Percentiles rank a stretch among this genome's conserved stretches.
phyloP scores from a whole-genome alignment of 1,140 invertebrate genomes.

The Cecropterus lyciades region DNA sequence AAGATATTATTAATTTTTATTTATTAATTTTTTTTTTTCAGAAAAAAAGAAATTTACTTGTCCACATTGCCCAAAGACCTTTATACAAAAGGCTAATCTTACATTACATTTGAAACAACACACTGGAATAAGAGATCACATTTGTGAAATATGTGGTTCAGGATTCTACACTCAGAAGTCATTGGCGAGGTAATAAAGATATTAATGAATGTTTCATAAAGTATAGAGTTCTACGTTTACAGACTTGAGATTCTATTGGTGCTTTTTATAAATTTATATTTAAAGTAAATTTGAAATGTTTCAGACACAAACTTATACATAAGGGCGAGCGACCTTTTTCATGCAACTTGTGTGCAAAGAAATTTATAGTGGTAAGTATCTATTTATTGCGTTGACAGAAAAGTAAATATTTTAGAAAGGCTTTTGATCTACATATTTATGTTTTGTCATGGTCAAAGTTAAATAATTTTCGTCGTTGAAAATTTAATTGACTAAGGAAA shows the following conservation, averaged over 20 bases:
- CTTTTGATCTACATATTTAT: too few relatives aligned
- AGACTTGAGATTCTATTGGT: too few relatives aligned
- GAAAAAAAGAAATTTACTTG: conserved; percentile 88
- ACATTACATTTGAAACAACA: conserved; percentile 88
- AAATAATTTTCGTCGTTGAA: not conserved
- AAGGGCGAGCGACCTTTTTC: conserved; percentile 91
- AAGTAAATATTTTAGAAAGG: too few relatives aligned
- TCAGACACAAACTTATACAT: conserved; percentile 89
- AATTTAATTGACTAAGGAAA: not conserved
- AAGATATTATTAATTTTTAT: too few relatives aligned
- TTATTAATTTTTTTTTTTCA: conserved; percentile 49
- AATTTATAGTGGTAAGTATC: conserved; percentile 85
- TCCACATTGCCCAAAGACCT: conserved; percentile 86
- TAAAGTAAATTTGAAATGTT: conserved; percentile 46
- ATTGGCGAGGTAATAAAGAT: conserved; percentile 64
- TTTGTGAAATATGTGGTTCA: conserved; percentile 89
- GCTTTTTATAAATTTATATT: too few relatives aligned
- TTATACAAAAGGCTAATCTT: conserved; percentile 81
- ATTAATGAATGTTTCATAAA: not conserved
- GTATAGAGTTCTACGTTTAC: too few relatives aligned
- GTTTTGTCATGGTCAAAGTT: not conserved
- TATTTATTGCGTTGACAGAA: not conserved
- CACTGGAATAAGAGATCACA: conserved; percentile 89
- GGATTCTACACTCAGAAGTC: conserved; percentile 84
- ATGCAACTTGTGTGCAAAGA: conserved; percentile 87